A percentile compares a stretch with the other conserved stretches of the same genome.
Evolutionary conservation across 1,140 invertebrate genomes (phyloP).

Genomic region (Drosophila paulistorum): DNA sequence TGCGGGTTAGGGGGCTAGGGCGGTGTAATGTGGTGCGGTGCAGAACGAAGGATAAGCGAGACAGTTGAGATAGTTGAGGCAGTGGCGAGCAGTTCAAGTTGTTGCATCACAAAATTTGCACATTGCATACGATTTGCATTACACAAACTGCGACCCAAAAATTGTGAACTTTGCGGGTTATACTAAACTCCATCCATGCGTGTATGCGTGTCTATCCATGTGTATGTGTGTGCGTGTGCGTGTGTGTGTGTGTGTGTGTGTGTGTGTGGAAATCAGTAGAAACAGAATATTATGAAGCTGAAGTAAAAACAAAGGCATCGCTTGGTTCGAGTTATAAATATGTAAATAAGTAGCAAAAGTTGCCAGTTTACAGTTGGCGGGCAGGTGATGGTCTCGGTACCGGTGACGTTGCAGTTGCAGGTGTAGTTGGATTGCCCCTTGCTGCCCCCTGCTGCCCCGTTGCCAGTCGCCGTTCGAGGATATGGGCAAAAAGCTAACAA

Average conservation of each 20-base stretch:
- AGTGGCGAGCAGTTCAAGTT: constrained; percentile 42
- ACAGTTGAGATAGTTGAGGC: constrained; percentile 15
- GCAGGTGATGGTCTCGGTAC: not conserved
- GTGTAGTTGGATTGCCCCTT: constrained; percentile 3
- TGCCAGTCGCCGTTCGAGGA: not conserved
- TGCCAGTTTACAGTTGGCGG: constrained; percentile 45
- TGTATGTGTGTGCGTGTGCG: constrained; percentile 1
- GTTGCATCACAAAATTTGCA: constrained; percentile 64
- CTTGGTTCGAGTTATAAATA: constrained; percentile 66
- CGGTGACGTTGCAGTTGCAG: constrained; percentile 9
- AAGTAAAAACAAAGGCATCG: constrained; percentile 48
- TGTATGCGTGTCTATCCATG: constrained; percentile 14
- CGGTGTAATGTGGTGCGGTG: not conserved
- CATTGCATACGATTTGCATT: constrained; percentile 73
- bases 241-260: constrained; percentile 6
- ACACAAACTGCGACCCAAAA: constrained; percentile 48
- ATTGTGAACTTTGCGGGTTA: constrained; percentile 29
- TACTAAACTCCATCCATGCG: constrained; percentile 10
- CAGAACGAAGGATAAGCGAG: not conserved
- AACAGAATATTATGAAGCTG: constrained; percentile 57
- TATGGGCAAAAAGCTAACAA: constrained; percentile 62
- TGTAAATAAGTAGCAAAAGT: constrained; percentile 77
- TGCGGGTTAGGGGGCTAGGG: not conserved
- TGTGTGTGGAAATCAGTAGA: constrained; percentile 52
- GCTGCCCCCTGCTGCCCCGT: too few relatives aligned